Conservation (phyloP, 2,797 vertebrate genomes). For the Trichosurus vulpecula region DNA sequence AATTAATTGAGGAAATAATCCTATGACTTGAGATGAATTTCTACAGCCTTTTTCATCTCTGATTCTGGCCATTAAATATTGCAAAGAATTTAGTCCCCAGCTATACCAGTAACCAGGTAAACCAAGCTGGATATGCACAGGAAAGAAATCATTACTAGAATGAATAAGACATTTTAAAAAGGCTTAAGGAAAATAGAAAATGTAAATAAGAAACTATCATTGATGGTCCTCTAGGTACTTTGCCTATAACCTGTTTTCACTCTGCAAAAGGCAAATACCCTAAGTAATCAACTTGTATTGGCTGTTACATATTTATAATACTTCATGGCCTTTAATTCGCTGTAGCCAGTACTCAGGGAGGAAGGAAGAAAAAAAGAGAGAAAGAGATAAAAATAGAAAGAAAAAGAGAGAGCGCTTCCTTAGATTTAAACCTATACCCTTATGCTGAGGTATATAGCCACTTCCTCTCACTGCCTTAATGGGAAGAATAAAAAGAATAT, state of each 20-base stretch:
- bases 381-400: neutral
- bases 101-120: neutral
- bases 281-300: neutral
- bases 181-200: conserved; percentile 40
- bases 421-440: neutral
- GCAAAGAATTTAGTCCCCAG: neutral
- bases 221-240: neutral
- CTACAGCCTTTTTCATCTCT: neutral
- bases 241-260: neutral
- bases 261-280: conserved; percentile 49
- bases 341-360: neutral
- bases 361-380: neutral
- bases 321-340: conserved; percentile 61
- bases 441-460: neutral
- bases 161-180: conserved; percentile 7
- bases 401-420: neutral
- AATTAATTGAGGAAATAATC: neutral
- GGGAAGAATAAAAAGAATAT: neutral
- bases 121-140: neutral
- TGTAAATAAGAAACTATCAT: conserved; percentile 33
- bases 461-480: neutral
- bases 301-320: neutral
- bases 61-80: neutral
- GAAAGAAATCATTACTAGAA: neutral
- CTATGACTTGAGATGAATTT: neutral